These are phyloP conservation scores for Columba guinea DNA, from an alignment of 2,797 vertebrate species.

Conservation along the genomic window DNA sequence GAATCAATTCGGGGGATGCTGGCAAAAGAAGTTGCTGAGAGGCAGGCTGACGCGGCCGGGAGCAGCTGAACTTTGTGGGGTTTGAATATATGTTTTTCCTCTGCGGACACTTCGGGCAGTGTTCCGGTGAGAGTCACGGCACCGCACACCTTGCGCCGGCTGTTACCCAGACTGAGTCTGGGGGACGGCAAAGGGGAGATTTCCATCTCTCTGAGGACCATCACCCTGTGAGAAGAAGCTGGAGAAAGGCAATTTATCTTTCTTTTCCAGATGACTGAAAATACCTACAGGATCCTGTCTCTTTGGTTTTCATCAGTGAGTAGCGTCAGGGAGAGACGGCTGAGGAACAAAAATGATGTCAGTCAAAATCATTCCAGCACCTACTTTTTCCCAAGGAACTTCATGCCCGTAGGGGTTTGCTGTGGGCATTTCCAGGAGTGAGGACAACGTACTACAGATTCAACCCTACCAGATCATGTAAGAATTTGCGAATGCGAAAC, in stretches of 20 bases:
- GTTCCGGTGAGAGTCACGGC: not conserved
- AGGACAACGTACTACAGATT: not conserved
- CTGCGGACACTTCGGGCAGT: not conserved
- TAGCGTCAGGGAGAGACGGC: not conserved
- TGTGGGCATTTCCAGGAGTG: not conserved
- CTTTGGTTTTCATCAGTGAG: not conserved
- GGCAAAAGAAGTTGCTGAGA: conserved; percentile 27
- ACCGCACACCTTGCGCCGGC: not conserved
- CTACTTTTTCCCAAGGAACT: conserved; percentile 56
- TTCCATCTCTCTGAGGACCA: not conserved
- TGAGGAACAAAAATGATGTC: conserved; percentile 36
- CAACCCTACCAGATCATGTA: not conserved
- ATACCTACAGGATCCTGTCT: not conserved
- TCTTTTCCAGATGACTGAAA: conserved; percentile 64
- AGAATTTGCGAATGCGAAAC: conserved; percentile 36
- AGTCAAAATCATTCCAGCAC: not conserved
- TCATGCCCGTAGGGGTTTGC: not conserved
- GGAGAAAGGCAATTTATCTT: conserved; percentile 3
- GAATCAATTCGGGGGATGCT: not conserved
- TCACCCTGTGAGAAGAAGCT: not conserved
- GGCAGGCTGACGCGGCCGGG: not conserved
- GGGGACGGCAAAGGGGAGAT: not conserved
- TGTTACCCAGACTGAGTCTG: not conserved
- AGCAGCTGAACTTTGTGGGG: conserved; percentile 46
- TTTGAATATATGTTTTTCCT: not conserved